These are phyloP conservation scores for Henicopernis longicauda DNA, from an alignment of 2,113 vertebrate species.

Conservation along the genomic window DNA sequence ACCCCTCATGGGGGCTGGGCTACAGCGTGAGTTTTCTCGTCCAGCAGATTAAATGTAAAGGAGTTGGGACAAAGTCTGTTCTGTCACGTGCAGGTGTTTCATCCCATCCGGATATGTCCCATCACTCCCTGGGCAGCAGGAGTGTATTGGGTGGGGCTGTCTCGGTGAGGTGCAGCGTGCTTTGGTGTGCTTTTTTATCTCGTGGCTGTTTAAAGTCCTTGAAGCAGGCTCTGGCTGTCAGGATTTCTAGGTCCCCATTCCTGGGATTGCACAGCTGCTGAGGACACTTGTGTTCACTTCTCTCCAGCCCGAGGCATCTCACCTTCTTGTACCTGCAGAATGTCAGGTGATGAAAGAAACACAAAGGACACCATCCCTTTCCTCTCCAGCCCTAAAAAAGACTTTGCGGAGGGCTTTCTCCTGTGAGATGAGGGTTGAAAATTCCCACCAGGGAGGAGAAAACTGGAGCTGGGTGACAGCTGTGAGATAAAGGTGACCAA, in stretches of 20 bases:
- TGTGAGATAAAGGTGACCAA: not conserved
- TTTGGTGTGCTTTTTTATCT: not conserved
- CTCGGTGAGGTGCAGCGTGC: not conserved
- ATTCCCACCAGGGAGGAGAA: not conserved
- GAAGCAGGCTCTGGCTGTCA: not conserved
- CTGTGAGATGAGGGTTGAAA: not conserved
- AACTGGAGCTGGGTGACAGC: not conserved
- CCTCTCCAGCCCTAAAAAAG: not conserved
- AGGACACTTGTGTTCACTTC: not conserved
- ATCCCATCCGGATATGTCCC: rapidly evolving
- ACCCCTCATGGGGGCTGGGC: not conserved
- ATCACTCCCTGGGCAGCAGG: not conserved
- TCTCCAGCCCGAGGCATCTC: not conserved
- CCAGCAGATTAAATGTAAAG: not conserved
- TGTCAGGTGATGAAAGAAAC: not conserved
- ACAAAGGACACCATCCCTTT: not conserved
- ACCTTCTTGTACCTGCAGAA: not conserved
- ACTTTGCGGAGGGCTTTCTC: not conserved
- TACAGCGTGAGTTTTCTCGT: not conserved
- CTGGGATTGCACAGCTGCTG: not conserved
- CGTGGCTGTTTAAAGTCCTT: not conserved
- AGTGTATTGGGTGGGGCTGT: not conserved
- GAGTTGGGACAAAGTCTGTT: not conserved
- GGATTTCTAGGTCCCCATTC: not conserved
- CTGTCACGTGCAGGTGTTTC: not conserved